Base-by-base conservation (phyloP, 2,797 vertebrate species). In the Coregonus suidteri region DNA sequence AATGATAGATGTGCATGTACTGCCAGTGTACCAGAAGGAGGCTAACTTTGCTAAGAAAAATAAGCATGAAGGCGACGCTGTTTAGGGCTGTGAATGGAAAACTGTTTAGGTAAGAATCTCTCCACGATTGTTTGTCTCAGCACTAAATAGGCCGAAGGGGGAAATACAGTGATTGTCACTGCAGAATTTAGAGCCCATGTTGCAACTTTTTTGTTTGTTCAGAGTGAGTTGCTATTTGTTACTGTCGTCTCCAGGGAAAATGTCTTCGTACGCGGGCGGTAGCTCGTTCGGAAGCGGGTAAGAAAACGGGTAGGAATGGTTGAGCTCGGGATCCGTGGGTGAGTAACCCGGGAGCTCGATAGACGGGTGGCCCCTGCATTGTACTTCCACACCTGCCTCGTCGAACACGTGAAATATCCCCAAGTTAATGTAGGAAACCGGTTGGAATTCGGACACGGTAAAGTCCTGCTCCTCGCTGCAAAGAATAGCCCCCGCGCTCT, bases 341-440 rank as follows among this genome's bases (percentile, higher is more conserved):
- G 96, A 95, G 81, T 98, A 98, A 25, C 97, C 97, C 0, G 97
- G 97, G 87, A 98, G 93, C 92, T 98, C 97, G 81, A 96, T 92
- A 3, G 96, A 98, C 30, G 97, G 97, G 85, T 98, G 97, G 1
- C 97, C 97, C 1, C 96, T 94, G 77, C 96, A 94, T 77, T 95
- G 95, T 84, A 94, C 97, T 82, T 98, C 97, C 79, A 95, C 96
- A 2, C 96, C 96, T 6, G 95, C 94, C 91, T 97, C 96, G 78
- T 96, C 95, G 37, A 91, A 86, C 78, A 95, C 93, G 72, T 92
- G 94, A 86, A 96, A 95, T 79, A 94, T 95, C 13, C 96, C 97
- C 86, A 98, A 85, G 85, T 96, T 96, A 89, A 98, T 97, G 92
- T 97, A 98, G 80, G 97, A 98, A 80, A 98, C 97, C 1, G 96